Evolutionary conservation across 2,888 invertebrate genomes (phyloP).

Genomic region (Calameuta pallipes): DNA sequence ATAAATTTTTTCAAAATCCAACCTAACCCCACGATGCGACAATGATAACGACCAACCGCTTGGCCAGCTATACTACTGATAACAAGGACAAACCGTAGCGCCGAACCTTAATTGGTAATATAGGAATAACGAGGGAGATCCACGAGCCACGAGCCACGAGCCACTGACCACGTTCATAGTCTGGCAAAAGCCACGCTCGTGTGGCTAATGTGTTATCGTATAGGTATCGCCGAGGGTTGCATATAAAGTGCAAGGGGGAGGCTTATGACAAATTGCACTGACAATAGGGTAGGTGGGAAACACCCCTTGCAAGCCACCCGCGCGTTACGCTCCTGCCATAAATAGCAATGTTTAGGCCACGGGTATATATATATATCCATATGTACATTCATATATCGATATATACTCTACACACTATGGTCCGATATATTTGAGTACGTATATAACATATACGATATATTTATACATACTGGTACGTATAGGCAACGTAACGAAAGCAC

Average conservation of each 20-base stretch:
- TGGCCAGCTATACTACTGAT: neutral
- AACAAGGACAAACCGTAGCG: neutral
- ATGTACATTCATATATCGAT: constrained; percentile 14
- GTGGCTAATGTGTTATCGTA: constrained; percentile 13
- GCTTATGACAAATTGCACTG: constrained; percentile 44
- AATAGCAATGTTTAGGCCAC: constrained; percentile 14
- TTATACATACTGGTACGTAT: neutral
- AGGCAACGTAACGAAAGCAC: neutral
- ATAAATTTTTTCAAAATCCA: neutral
- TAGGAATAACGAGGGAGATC: neutral
- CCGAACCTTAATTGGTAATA: neutral
- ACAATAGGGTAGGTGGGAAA: constrained; percentile 31
- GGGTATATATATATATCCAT: neutral
- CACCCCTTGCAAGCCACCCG: neutral
- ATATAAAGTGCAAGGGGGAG: constrained; percentile 31
- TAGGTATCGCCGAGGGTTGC: constrained; percentile 26
- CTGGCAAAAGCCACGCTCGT: neutral
- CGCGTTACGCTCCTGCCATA: constrained; percentile 15
- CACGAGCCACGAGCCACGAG: neutral
- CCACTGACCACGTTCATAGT: neutral
- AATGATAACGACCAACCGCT: neutral
- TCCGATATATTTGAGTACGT: too few relatives aligned
- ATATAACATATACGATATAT: neutral
- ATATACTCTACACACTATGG: constrained; percentile 6
- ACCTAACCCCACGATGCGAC: neutral